A percentile compares a stretch with the other conserved stretches of the same genome.
Evolutionary conservation across 1,140 invertebrate species (phyloP).

Genomic region (Brachystomella parvula): DNA sequence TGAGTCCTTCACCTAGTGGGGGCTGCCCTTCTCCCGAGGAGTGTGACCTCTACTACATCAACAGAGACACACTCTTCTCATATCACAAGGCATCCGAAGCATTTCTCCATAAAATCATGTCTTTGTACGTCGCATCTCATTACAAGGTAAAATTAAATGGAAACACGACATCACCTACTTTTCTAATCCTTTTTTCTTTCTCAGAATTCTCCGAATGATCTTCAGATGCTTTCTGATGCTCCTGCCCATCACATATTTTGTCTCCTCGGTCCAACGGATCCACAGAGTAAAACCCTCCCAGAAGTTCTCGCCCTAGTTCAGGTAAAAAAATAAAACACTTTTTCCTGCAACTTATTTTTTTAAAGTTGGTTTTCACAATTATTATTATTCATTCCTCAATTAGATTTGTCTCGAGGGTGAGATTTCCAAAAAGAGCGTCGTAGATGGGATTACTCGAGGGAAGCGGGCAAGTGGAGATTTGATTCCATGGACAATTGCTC

Average conservation of each 20-base stretch:
- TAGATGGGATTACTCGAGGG: constrained; percentile 69
- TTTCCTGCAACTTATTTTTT: not conserved
- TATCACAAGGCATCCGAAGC: constrained; percentile 92
- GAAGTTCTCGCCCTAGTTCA: constrained; percentile 88
- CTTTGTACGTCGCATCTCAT: constrained; percentile 93
- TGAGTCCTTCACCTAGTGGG: constrained; percentile 54
- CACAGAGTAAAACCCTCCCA: constrained; percentile 63
- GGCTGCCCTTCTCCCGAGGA: constrained; percentile 77
- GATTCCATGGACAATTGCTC: constrained; percentile 95
- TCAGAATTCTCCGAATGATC: constrained; percentile 94
- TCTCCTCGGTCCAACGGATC: constrained; percentile 74
- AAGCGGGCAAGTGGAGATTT: constrained; percentile 89
- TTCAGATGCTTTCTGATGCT: constrained; percentile 97
- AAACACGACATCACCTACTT: constrained; percentile 7
- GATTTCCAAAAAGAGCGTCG: constrained; percentile 72
- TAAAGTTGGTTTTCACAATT: not conserved
- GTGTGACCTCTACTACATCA: constrained; percentile 87
- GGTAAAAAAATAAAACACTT: constrained; percentile 43
- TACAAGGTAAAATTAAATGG: constrained; percentile 63
- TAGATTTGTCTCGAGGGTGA: constrained; percentile 90
- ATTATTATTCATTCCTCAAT: constrained; percentile 18
- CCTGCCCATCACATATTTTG: constrained; percentile 97
- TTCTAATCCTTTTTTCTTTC: constrained; percentile 33
- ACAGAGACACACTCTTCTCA: constrained; percentile 92
- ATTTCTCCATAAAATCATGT: constrained; percentile 85